A percentile compares a stretch with the other conserved stretches of the same genome.
Evolutionary conservation across 2,797 vertebrate genomes (phyloP).

Genomic region (Morelia viridis): DNA sequence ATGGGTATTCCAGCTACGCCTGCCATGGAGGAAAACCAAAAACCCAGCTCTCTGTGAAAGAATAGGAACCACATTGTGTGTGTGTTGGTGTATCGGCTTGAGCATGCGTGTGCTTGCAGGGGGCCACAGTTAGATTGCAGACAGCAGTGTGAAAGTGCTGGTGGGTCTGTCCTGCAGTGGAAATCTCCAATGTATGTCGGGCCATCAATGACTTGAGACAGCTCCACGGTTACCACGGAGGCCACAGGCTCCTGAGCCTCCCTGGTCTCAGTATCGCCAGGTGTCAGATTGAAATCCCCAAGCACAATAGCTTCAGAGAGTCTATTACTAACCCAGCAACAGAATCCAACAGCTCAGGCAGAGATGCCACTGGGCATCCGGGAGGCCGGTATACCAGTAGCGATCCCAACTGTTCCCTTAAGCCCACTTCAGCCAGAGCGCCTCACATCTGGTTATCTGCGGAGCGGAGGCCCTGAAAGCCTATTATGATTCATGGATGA

Average conservation of each 20-base stretch:
- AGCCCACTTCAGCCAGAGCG: not conserved
- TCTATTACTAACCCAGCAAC: not conserved
- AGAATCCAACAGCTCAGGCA: not conserved
- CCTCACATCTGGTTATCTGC: not conserved
- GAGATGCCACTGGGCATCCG: not conserved
- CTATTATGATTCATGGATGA: not conserved
- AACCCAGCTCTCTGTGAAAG: not conserved
- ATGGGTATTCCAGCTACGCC: not conserved
- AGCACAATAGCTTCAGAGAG: not conserved
- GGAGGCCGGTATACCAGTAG: not conserved
- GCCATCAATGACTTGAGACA: not conserved
- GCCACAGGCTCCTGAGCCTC: too few relatives aligned
- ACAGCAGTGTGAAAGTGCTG: not conserved
- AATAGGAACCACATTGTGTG: not conserved
- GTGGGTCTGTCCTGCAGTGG: not conserved
- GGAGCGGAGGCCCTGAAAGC: not conserved
- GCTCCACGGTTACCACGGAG: not conserved
- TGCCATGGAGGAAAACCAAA: not conserved
- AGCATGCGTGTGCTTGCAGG: not conserved
- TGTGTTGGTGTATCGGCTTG: not conserved
- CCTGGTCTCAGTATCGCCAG: too few relatives aligned
- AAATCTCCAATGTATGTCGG: not conserved
- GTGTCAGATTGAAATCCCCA: not conserved
- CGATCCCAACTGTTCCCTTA: not conserved
- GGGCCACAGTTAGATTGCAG: not conserved